Conservation (phyloP, 2,113 vertebrate genomes). For the Castor canadensis region DNA sequence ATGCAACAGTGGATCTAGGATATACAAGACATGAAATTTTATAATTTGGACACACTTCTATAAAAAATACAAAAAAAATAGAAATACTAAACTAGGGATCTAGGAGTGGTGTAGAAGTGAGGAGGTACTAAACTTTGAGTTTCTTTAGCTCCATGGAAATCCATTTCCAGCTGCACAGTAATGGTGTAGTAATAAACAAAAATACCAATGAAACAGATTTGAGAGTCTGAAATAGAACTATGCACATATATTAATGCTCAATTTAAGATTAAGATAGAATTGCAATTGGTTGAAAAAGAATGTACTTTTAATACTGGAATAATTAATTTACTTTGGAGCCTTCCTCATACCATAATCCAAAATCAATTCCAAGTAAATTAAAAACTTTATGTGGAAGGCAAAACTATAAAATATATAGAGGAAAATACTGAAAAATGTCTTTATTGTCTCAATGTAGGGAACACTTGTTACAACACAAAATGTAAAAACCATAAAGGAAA, state of each 20-base stretch:
- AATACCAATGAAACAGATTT: not conserved
- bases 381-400: not conserved
- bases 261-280: slow-evolving; percentile 9
- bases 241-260: not conserved
- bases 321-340: not conserved
- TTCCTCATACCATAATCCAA: not conserved
- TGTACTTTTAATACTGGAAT: not conserved
- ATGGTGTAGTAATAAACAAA: not conserved
- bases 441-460: not conserved
- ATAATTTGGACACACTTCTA: not conserved
- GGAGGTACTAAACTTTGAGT: not conserved
- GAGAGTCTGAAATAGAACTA: not conserved
- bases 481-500: not conserved
- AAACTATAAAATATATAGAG: slow-evolving; percentile 6
- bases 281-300: not conserved
- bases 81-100: not conserved
- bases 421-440: not conserved
- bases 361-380: slow-evolving; percentile 36
- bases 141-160: not conserved
- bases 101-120: not conserved
- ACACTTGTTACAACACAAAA: slow-evolving; percentile 6
- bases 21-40: not conserved
- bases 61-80: not conserved
- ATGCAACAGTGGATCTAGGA: not conserved
- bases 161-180: not conserved